These are phyloP conservation scores for Epirrhoe alternata DNA, from an alignment of 2,888 invertebrate genomes.

Conservation along the genomic window DNA sequence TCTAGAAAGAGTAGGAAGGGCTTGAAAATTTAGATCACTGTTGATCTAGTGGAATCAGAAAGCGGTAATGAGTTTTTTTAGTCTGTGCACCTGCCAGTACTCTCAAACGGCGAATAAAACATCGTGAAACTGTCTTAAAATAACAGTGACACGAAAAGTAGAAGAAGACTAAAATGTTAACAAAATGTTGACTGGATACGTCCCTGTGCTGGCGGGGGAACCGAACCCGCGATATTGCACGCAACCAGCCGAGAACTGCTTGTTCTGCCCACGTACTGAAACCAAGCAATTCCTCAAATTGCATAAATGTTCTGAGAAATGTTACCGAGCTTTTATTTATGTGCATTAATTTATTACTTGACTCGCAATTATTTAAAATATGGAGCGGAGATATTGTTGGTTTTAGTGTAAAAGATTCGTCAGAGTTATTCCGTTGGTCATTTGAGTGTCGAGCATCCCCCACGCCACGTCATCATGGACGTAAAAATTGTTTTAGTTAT, in stretches of 20 bases:
- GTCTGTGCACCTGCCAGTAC: no score
- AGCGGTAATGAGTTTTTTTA: no score
- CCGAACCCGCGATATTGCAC: conserved; percentile 20
- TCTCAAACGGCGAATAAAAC: no score
- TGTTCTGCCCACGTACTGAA: conserved; percentile 7
- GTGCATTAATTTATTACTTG: background rate
- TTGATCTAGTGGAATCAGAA: no score
- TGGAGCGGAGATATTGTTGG: background rate
- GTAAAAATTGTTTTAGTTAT: background rate
- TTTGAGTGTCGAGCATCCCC: background rate
- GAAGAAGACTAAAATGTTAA: no score
- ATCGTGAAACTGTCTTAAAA: no score
- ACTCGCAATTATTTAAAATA: background rate
- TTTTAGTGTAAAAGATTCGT: background rate
- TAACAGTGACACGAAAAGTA: no score
- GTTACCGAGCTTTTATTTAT: background rate
- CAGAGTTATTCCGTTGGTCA: no score
- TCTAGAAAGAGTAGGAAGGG: no score
- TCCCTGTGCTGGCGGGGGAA: conserved; percentile 7
- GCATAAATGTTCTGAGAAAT: background rate
- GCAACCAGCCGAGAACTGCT: conserved; percentile 13
- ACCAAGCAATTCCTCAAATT: conserved; percentile 15
- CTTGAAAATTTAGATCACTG: no score
- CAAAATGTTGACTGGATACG: background rate
- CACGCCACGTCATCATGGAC: background rate